Evolutionary conservation across 2,888 invertebrate genomes (phyloP).

Genomic region (Thumatha senex): DNA sequence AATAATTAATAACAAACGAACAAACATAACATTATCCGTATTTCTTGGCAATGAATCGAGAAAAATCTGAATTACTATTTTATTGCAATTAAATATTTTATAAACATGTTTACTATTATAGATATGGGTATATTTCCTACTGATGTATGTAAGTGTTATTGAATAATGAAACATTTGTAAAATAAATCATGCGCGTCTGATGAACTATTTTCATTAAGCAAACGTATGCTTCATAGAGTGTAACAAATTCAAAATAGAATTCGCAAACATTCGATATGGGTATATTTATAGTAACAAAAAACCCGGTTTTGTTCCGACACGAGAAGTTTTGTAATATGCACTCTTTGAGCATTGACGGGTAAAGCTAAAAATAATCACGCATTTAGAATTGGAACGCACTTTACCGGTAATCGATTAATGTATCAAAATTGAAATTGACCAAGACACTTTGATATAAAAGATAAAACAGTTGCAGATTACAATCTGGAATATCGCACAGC

Average conservation of each 20-base stretch:
- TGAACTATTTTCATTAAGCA: slow-evolving; percentile 27
- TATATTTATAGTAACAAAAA: slow-evolving; percentile 78
- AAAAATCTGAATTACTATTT: slow-evolving; percentile 29
- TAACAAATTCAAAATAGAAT: slow-evolving; percentile 77
- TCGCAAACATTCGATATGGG: slow-evolving; percentile 81
- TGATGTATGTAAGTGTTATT: no score
- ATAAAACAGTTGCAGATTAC: slow-evolving; percentile 16
- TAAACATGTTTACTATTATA: slow-evolving; percentile 45
- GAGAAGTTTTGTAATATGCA: slow-evolving; percentile 73
- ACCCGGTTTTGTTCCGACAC: slow-evolving; percentile 76
- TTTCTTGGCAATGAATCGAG: slow-evolving; percentile 42
- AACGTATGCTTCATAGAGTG: slow-evolving; percentile 40
- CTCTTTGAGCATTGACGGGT: slow-evolving; percentile 60
- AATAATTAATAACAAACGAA: no score
- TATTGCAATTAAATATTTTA: slow-evolving; percentile 26
- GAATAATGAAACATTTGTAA: slow-evolving; percentile 13
- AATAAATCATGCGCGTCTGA: slow-evolving; percentile 30
- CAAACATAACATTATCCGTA: no score
- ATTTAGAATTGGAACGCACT: slow-evolving; percentile 51
- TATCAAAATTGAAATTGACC: slow-evolving; percentile 26
- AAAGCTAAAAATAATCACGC: slow-evolving; percentile 64
- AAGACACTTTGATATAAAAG: slow-evolving; percentile 4
- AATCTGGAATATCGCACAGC: slow-evolving; percentile 56
- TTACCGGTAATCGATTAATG: slow-evolving; percentile 42
- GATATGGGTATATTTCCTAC: no score